Percentiles rank a stretch among this genome's conserved stretches.
Conservation (phyloP, 2,888 invertebrate genomes). For the Mythimna loreyi region DNA sequence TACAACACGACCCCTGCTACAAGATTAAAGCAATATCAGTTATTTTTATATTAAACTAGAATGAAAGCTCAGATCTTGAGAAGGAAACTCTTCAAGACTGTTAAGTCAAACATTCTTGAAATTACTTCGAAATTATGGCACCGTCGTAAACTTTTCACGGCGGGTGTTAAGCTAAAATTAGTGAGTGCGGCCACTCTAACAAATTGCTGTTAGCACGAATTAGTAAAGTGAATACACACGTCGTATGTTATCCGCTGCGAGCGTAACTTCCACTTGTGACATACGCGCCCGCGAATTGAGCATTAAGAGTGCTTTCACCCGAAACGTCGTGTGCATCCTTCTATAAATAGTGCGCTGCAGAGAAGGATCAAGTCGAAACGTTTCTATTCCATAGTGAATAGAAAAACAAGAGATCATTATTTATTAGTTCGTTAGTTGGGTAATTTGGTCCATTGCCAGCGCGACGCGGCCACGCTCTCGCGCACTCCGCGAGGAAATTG, state of each 20-base stretch:
- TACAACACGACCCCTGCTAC: slow-evolving; percentile 44
- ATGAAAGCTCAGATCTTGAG: slow-evolving; percentile 77
- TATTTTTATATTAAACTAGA: slow-evolving; percentile 77
- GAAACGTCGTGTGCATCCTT: slow-evolving; percentile 87
- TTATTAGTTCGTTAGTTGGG: slow-evolving; percentile 90
- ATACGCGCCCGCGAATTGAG: slow-evolving; percentile 83
- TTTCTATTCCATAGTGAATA: slow-evolving; percentile 89
- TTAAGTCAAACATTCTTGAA: slow-evolving; percentile 87
- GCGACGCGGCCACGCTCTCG: slow-evolving; percentile 88
- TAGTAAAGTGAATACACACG: slow-evolving; percentile 83
- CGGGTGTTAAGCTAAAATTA: slow-evolving; percentile 88
- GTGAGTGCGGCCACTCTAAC: slow-evolving; percentile 85
- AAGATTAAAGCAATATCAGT: slow-evolving; percentile 59
- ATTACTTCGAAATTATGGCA: slow-evolving; percentile 88
- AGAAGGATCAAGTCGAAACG: slow-evolving; percentile 85
- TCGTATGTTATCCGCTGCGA: slow-evolving; percentile 76
- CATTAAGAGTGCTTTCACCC: slow-evolving; percentile 90
- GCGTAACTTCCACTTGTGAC: slow-evolving; percentile 77
- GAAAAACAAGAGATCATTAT: slow-evolving; percentile 91
- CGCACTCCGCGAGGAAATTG: slow-evolving; percentile 85
- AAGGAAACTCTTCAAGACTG: slow-evolving; percentile 82
- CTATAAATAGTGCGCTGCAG: slow-evolving; percentile 85
- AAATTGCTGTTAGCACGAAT: slow-evolving; percentile 87
- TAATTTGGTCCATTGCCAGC: slow-evolving; percentile 90
- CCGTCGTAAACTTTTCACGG: slow-evolving; percentile 86